phyloP scores from a whole-genome alignment of 2,113 vertebrate genomes.

The Prolemur simus region DNA sequence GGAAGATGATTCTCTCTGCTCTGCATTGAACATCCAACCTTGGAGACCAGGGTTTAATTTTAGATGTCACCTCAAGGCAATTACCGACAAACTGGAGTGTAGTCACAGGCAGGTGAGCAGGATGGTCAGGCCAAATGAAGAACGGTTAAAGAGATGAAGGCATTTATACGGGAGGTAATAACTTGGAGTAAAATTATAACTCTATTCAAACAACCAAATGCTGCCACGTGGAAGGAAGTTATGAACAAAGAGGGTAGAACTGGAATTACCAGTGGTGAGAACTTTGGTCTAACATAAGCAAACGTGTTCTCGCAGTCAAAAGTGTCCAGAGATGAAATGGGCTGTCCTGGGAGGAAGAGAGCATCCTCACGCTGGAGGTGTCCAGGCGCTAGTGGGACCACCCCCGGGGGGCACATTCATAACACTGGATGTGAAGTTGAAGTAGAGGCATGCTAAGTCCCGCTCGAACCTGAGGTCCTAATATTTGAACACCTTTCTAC shows the following conservation, averaged over 20 bases:
- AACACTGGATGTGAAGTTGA: not conserved
- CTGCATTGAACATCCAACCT: not conserved
- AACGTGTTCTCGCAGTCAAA: not conserved
- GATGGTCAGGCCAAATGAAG: not conserved
- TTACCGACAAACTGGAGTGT: not conserved
- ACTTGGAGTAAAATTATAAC: not conserved
- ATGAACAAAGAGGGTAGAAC: not conserved
- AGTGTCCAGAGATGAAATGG: not conserved
- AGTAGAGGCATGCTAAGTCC: not conserved
- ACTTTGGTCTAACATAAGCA: not conserved
- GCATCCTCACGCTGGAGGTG: not conserved
- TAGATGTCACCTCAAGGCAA: not conserved
- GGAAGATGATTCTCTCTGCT: not conserved
- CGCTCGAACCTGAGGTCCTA: not conserved
- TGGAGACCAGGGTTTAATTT: not conserved
- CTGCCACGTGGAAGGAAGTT: not conserved
- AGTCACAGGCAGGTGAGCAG: not conserved
- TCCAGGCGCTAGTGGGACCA: too few species aligned
- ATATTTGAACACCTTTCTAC: not conserved
- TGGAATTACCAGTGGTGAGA: not conserved
- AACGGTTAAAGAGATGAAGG: not conserved
- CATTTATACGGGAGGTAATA: not conserved
- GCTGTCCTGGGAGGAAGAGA: not conserved
- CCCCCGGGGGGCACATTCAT: not conserved
- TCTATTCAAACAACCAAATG: not conserved